Base-by-base conservation (phyloP, 64 coral and sea anemone species). In the Hydrozoanthus tunicans region DNA sequence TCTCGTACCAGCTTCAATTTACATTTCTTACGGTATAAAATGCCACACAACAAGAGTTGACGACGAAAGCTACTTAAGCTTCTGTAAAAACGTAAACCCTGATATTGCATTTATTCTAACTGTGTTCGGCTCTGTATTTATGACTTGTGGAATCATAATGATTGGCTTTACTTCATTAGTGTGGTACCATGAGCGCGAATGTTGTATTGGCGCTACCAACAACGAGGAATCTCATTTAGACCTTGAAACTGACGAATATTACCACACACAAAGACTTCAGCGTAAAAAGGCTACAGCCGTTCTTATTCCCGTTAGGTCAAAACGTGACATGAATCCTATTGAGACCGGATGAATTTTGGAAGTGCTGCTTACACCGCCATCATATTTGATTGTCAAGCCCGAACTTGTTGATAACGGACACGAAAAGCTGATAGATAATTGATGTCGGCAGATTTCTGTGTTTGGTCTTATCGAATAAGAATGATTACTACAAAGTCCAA, bases 91-190 rank as follows among this genome's bases (percentile, higher is more conserved):
- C 17, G 20, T 85, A 1, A 85, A 20, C 64, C 82, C 64, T 56
- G 82, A 85, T 53, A 85, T 70, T 43, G 82, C 82, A 0, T 57
- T 85, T 17, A 70, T 85, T 23, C 14, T 85, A 25, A 85, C 66
- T 85, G 82, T 85, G 52, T 85, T 85, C 56, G 82, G 82, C 17
- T 70, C 26, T 13, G 55, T 85, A 85, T 85, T 85, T 72, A 64
- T 85, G 15, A 7, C 32, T 71, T 85, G 64, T 25, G 82, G 82
- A 11, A 25, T 70, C 15, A 24, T 17, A 56, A 69, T 71, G 65
- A 70, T 53, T 71, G 65, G 17, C 2, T 85, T 85, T 85, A 85
- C 82, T 17, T 3, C 57, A 5, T 56, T 85, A 65, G 82, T 85
- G 11, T 85, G 82, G 82, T 56, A 17, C 4, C 64, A 85, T 11